phyloP scores from a whole-genome alignment of 2,113 vertebrate species.

The Cochlearius cochlearius region DNA sequence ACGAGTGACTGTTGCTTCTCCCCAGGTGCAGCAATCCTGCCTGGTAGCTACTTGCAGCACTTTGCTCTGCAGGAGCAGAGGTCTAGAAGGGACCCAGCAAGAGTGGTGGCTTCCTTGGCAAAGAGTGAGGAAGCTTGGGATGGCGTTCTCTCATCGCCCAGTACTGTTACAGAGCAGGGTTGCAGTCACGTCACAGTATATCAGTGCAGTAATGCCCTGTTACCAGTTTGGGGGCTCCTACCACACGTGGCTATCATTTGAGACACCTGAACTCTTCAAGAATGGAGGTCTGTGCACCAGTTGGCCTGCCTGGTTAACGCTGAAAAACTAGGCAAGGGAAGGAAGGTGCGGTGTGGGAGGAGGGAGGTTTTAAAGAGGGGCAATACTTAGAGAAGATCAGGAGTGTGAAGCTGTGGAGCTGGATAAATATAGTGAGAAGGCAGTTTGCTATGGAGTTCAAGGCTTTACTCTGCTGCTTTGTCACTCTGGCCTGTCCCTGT shows the following conservation, averaged over 20 bases:
- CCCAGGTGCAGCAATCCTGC: not conserved
- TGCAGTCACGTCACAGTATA: rapidly evolving
- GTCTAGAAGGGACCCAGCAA: not conserved
- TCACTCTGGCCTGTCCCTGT: not conserved
- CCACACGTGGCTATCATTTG: not conserved
- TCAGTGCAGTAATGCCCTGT: no score
- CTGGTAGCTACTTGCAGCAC: not conserved
- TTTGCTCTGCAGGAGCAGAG: not conserved
- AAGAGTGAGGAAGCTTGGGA: not conserved
- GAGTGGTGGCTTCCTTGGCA: not conserved
- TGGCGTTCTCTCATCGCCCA: not conserved
- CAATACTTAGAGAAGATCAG: not conserved
- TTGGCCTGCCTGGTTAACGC: not conserved
- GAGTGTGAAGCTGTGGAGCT: not conserved
- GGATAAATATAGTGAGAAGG: not conserved
- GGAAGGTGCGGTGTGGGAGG: not conserved
- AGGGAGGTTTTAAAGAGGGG: not conserved
- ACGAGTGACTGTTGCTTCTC: not conserved
- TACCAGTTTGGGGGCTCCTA: not conserved
- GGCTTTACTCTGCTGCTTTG: not conserved
- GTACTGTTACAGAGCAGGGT: not conserved
- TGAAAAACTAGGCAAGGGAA: not conserved
- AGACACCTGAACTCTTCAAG: not conserved
- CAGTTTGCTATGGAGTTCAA: not conserved
- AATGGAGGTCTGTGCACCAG: not conserved